These are phyloP conservation scores for Colossoma macropomum DNA, from an alignment of 2,113 vertebrate species.

Conservation along the genomic window DNA sequence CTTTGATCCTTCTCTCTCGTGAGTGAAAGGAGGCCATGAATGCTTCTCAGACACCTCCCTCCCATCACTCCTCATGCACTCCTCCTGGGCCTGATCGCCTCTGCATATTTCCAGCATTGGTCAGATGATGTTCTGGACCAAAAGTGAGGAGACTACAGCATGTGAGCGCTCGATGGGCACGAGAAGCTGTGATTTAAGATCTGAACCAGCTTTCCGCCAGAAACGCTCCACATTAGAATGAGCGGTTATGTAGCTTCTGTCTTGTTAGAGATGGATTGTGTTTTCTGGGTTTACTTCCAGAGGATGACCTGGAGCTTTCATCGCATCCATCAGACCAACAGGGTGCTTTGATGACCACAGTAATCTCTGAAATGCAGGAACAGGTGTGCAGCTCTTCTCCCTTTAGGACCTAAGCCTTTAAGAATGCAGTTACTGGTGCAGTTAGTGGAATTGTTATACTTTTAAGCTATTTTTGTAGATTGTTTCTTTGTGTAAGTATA, in stretches of 20 bases:
- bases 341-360: constrained; percentile 5
- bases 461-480: neutral
- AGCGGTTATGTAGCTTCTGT: constrained; percentile 3
- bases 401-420: neutral
- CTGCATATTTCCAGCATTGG: constrained; percentile 48
- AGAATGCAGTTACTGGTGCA: neutral
- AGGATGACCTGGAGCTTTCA: constrained; percentile 1
- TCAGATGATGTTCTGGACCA: constrained; percentile 13
- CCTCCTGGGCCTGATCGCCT: neutral
- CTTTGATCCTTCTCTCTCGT: constrained; percentile 45
- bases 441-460: neutral
- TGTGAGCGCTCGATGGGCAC: neutral
- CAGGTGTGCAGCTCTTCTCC: neutral
- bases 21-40: constrained; percentile 1
- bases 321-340: neutral
- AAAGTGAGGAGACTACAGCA: neutral
- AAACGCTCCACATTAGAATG: neutral
- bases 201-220: neutral
- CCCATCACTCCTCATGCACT: neutral
- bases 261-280: constrained; percentile 17
- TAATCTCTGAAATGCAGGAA: neutral
- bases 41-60: constrained; percentile 7
- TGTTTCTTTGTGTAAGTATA: neutral
- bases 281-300: constrained; percentile 7
- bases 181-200: neutral